Evolutionary conservation across 2,113 vertebrate genomes (phyloP), one percentile per base, ranked within the genome.

Genomic region (Myotis yumanensis): DNA sequence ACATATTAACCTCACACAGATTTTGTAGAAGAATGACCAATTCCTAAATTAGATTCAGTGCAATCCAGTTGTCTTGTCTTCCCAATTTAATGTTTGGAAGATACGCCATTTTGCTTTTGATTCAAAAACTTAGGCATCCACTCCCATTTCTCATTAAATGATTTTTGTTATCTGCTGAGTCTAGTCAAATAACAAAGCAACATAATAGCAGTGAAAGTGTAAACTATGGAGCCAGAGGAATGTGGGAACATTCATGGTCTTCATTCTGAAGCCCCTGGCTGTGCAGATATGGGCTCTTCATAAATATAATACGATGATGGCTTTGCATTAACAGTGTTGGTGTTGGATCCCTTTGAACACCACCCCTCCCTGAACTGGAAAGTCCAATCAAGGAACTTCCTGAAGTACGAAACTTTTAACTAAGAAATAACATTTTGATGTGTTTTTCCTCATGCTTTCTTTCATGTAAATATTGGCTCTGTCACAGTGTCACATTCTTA

Each of bases 361-460:
- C 79, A 22, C 35, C 43, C 80, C 20, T 90, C 79, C 86, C 80
- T 76, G n/a, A 71, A 75, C 68, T 79, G 88, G 62, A 32, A 93
- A 95, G 57, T 83, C 66, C 66, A 95, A 80, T 94, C 93, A 93
- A 79, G 86, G 64, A 64, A 84, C 83, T 96, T 97, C 95, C 86
- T 89, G 73, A 94, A 91, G 35, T 40, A 35, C 83, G 54, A 97
- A 89, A n/a, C 69, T 72, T 92, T 95, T 77, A 76, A 89, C 51
- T 88, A 52, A 72, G 76, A 20, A 93, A 86, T 86, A 81, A 91
- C 64, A 76, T 90, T 92, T 81, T 85, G 14, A 89, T 66, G 23
- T 73, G 64, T 59, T 79, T 82, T 69, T 95, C 75, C 64, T 51
- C 35, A 0, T 68, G 73, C 7, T 87, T 88, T 90, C 11, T 80